Evolutionary conservation across 2,797 vertebrate genomes (phyloP).

Genomic region (Leptodactylus fallax): DNA sequence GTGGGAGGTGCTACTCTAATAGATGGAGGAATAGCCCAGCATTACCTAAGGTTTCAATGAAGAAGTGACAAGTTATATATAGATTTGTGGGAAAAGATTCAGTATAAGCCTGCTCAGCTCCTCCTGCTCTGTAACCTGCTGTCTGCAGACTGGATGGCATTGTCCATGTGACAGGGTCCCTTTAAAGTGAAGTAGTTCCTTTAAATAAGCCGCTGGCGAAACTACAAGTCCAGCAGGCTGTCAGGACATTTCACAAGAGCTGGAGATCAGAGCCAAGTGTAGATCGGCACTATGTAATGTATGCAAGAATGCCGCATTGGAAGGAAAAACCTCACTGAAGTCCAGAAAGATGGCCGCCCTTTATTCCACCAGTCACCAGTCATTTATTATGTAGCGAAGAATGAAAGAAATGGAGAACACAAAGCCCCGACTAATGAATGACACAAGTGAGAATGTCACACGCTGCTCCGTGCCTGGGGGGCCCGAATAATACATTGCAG

Average conservation of each 20-base stretch:
- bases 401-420: not conserved
- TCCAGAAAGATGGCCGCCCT: not conserved
- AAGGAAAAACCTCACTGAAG: not conserved
- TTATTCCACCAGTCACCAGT: not conserved
- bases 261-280: too few species aligned
- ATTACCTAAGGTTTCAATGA: too few species aligned
- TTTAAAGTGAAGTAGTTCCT: too few species aligned
- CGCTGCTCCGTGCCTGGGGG: not conserved
- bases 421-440: not conserved
- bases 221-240: not conserved
- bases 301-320: not conserved
- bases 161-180: too few species aligned
- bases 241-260: not conserved
- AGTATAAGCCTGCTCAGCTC: too few species aligned
- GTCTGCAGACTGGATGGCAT: too few species aligned
- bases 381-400: not conserved
- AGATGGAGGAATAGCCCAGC: too few species aligned
- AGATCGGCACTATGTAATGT: not conserved
- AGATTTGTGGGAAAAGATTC: too few species aligned
- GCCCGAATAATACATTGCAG: constrained; percentile 9
- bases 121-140: too few species aligned
- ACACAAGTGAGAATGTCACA: not conserved
- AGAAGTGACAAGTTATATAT: too few species aligned
- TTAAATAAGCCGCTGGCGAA: not conserved
- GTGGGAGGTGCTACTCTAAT: too few species aligned